These are phyloP conservation scores for Hoplodrina ambigua DNA, from an alignment of 2,888 invertebrate genomes.

Conservation along the genomic window DNA sequence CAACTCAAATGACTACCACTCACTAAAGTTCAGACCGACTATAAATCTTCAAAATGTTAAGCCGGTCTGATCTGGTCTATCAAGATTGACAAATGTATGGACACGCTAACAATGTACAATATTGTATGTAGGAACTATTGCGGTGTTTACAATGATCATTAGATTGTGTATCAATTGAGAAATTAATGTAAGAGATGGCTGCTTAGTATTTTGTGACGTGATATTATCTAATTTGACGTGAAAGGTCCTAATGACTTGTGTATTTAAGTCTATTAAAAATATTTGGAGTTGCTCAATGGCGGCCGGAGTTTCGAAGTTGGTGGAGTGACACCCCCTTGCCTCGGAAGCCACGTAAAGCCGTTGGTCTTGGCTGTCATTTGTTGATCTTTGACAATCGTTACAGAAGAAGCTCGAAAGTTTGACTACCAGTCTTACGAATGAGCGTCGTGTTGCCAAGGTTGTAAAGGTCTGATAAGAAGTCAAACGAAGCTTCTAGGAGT, in stretches of 20 bases:
- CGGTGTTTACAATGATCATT: conserved; percentile 60
- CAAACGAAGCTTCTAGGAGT: neutral
- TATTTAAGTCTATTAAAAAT: too few relatives aligned
- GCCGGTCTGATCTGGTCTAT: conserved; percentile 60
- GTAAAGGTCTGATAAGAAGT: too few relatives aligned
- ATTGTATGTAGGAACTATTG: conserved; percentile 56
- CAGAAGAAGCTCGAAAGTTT: too few relatives aligned
- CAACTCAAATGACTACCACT: conserved; percentile 34
- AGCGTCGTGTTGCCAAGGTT: too few relatives aligned
- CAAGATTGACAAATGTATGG: conserved; percentile 67
- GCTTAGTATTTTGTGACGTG: conserved; percentile 41
- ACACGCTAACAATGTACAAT: conserved; percentile 72
- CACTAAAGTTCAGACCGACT: conserved; percentile 58
- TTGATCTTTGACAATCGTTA: too few relatives aligned
- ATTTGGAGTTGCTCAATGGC: too few relatives aligned
- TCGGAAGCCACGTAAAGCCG: too few relatives aligned
- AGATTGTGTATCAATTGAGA: conserved; percentile 54
- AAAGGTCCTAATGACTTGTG: conserved; percentile 4
- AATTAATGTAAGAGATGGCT: conserved; percentile 56
- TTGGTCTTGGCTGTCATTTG: too few relatives aligned
- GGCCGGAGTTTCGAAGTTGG: too few relatives aligned
- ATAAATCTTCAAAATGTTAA: conserved; percentile 67
- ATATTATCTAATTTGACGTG: conserved; percentile 21
- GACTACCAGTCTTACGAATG: too few relatives aligned
- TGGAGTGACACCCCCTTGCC: too few relatives aligned